Percentiles rank a stretch among this genome's conserved stretches.
Conservation (phyloP, 2,113 vertebrate species). For the Phrynocephalus versicolor region DNA sequence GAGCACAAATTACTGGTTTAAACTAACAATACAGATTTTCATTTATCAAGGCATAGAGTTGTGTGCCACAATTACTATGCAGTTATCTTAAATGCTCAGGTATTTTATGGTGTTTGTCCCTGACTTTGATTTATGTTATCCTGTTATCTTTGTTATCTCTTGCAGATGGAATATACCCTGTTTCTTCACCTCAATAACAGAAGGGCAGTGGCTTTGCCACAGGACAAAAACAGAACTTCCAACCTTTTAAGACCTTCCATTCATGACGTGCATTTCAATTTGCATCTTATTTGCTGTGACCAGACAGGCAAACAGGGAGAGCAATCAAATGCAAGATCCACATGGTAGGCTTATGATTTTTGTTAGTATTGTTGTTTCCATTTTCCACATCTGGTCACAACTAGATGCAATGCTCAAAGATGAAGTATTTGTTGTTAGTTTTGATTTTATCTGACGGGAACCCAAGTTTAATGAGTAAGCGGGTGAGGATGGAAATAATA, state of each 20-base stretch:
- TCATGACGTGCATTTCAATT: conserved; percentile 10
- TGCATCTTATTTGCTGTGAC: conserved; percentile 33
- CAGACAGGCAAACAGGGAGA: neutral
- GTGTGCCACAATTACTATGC: conserved; percentile 19
- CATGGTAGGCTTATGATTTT: neutral
- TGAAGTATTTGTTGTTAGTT: neutral
- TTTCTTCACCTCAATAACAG: conserved; percentile 68
- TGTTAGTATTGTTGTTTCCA: neutral
- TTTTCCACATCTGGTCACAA: neutral
- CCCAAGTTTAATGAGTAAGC: neutral
- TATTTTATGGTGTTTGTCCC: conserved; percentile 47
- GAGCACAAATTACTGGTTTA: conserved; percentile 27
- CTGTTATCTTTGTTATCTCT: conserved; percentile 65
- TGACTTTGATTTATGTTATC: conserved; percentile 66
- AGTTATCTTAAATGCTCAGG: conserved; percentile 45
- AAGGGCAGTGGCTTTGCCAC: conserved; percentile 57
- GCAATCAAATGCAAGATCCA: neutral
- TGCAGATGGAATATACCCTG: conserved; percentile 63
- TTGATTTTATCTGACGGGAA: neutral
- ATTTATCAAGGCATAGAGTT: conserved; percentile 20
- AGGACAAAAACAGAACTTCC: conserved; percentile 42
- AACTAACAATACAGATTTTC: conserved; percentile 18
- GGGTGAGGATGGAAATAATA: too few species aligned
- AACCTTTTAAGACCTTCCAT: conserved; percentile 24
- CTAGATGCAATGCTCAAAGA: too few species aligned